Percentiles rank a stretch among this genome's conserved stretches.
phyloP scores from a whole-genome alignment of 2,113 vertebrate species.

The Scomber colias region DNA sequence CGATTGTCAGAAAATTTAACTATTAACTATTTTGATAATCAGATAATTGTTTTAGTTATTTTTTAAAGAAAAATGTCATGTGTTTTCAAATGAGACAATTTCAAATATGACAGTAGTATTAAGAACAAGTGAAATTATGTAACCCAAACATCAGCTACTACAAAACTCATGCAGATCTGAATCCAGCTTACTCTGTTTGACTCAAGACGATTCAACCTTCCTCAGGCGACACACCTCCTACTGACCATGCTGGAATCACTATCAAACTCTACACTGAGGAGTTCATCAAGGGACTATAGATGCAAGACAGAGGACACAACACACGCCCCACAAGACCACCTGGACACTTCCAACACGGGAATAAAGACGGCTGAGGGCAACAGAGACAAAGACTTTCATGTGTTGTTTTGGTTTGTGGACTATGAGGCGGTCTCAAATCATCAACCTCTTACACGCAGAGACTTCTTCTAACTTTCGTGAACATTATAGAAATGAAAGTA shows the following conservation, averaged over 20 bases:
- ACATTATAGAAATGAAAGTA: neutral
- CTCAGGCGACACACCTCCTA: neutral
- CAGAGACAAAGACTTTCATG: neutral
- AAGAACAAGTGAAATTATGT: neutral
- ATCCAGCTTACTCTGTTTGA: neutral
- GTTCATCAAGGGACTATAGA: neutral
- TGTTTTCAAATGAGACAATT: too few species aligned
- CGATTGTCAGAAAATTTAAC: too few species aligned
- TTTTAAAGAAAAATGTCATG: too few species aligned
- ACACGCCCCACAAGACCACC: neutral
- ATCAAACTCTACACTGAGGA: neutral
- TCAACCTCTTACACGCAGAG: neutral
- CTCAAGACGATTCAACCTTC: neutral
- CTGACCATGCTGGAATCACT: neutral
- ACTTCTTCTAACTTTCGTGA: neutral
- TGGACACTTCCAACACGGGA: slow-evolving; percentile 1
- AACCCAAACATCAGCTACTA: neutral
- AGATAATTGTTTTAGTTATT: too few species aligned
- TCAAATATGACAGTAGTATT: neutral
- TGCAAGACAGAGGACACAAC: neutral
- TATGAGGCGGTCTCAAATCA: slow-evolving; percentile 21
- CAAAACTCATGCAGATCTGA: neutral
- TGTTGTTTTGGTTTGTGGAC: slow-evolving; percentile 27
- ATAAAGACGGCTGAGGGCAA: neutral
- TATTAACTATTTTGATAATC: too few species aligned